Base-by-base conservation (phyloP, 2,888 invertebrate species). In the Allygus modestus region DNA sequence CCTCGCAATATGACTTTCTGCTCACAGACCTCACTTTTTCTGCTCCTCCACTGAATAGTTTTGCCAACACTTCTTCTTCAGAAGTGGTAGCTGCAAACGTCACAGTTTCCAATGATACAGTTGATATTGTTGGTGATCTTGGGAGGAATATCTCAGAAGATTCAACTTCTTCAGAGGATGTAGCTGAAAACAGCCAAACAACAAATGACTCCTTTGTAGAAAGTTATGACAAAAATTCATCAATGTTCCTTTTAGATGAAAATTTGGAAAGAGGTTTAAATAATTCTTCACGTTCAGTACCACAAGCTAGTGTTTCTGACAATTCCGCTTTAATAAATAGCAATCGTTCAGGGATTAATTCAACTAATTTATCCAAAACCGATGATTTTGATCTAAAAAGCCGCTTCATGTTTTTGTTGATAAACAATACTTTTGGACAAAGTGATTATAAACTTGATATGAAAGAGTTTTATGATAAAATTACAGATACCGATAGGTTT, bases 1-100 rank as follows among this genome's bases (percentile, higher is more conserved):
- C 69, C 17, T 33, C 69, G 0, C 33, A 33, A 17, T 69, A 33
- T 17, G 69, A 69, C 69, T 69, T 69, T 31, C 69, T 69, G 0
- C 26, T 69, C 9, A 31, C 69, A 1, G 69, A 69, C n/a, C 33
- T 69, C 1, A 69, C 69, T 7, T 33, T 33, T 17, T 28, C 31
- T 15, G 31, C 69, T 69, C 69, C 69, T 12, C 69, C 33, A 0
- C 33, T 33, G 11, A 17, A 61, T 17, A 17, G 31, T 9, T 7
- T 15, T 2, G 31, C n/a, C 33, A 33, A 33, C 15, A 9, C 23
- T 12, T 69, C 31, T 26, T 31, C 11, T 11, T 11, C 26, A 11
- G 23, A 26, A 26, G 15, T 0, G 31, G 7, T 17, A 17, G 31
- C 17, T 69, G 69, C 31, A 28, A 69, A 69, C n/a, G 31, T 15